Evolutionary conservation across 2,113 vertebrate species (phyloP).

Genomic region (Bubo bubo): DNA sequence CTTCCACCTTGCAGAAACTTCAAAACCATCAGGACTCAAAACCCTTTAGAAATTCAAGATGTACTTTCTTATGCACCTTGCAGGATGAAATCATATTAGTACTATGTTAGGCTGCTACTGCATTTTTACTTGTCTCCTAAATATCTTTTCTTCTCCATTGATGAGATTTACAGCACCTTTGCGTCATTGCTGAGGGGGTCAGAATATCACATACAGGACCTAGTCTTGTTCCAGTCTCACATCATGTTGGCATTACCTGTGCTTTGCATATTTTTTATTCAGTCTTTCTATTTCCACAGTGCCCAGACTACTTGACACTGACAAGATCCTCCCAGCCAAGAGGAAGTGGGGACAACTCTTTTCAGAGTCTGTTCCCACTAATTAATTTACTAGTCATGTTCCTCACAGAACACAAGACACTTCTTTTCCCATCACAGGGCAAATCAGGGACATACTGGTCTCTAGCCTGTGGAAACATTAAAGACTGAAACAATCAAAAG

Average conservation of each 20-base stretch:
- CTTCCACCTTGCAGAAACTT: neutral
- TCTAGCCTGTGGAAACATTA: neutral
- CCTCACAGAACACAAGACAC: neutral
- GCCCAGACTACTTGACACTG: neutral
- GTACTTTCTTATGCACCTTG: neutral
- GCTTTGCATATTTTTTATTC: neutral
- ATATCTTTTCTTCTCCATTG: neutral
- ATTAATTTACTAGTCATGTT: neutral
- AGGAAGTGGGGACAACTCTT: neutral
- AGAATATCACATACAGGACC: neutral
- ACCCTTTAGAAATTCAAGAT: neutral
- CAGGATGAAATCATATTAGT: accelerated
- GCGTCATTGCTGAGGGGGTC: neutral
- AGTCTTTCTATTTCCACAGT: neutral
- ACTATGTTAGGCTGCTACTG: neutral
- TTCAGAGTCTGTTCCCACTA: neutral
- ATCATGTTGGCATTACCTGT: neutral
- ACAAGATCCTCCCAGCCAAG: neutral
- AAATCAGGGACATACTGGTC: neutral
- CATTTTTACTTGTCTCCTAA: neutral
- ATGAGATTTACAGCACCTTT: neutral
- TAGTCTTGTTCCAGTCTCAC: neutral
- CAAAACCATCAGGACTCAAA: neutral
- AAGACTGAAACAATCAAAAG: neutral
- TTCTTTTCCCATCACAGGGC: neutral